Conservation (phyloP, 30 jellyfish, hydroid and myxozoan genomes). For the Aurelia sp. region DNA sequence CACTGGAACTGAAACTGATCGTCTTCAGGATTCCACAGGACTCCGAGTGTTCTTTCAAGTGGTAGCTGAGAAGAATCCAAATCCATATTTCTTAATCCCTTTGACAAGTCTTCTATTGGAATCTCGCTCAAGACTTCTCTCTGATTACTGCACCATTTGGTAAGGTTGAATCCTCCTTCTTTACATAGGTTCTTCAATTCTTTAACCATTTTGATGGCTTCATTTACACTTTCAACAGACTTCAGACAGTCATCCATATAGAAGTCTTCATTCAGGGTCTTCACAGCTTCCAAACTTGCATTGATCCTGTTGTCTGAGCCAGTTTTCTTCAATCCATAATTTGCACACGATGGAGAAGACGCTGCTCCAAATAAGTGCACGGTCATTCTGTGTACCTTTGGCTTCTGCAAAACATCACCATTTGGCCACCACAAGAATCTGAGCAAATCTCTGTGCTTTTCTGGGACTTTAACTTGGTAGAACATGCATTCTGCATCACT, state of each 20-base stretch:
- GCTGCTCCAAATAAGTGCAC: slow-evolving; percentile 65
- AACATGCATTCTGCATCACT: slow-evolving; percentile 51
- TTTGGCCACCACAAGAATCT: slow-evolving; percentile 65
- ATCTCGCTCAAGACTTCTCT: slow-evolving; percentile 37
- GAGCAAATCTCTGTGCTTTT: slow-evolving; percentile 19
- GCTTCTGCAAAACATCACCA: slow-evolving; percentile 17
- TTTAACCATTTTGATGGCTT: slow-evolving; percentile 24
- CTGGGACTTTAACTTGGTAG: slow-evolving; percentile 61
- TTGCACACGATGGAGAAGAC: slow-evolving; percentile 45
- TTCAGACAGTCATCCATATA: slow-evolving; percentile 41
- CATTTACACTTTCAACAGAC: slow-evolving; percentile 29
- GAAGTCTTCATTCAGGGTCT: slow-evolving; percentile 28
- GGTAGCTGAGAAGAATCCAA: slow-evolving; percentile 24
- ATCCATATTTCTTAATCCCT: slow-evolving; percentile 5
- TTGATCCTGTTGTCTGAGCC: slow-evolving; percentile 30
- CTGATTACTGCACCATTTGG: slow-evolving; percentile 29
- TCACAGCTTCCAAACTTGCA: slow-evolving; percentile 50
- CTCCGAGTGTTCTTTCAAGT: slow-evolving; percentile 43
- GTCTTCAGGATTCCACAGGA: slow-evolving; percentile 32
- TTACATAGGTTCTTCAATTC: slow-evolving; percentile 23
- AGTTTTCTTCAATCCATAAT: slow-evolving; percentile 47
- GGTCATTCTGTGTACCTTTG: slow-evolving; percentile 19
- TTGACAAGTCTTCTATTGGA: slow-evolving; percentile 13
- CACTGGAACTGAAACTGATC: slow-evolving; percentile 31
- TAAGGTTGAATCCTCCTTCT: slow-evolving; percentile 46